Conservation (phyloP, 2,113 vertebrate genomes). For the Pedionomus torquatus region DNA sequence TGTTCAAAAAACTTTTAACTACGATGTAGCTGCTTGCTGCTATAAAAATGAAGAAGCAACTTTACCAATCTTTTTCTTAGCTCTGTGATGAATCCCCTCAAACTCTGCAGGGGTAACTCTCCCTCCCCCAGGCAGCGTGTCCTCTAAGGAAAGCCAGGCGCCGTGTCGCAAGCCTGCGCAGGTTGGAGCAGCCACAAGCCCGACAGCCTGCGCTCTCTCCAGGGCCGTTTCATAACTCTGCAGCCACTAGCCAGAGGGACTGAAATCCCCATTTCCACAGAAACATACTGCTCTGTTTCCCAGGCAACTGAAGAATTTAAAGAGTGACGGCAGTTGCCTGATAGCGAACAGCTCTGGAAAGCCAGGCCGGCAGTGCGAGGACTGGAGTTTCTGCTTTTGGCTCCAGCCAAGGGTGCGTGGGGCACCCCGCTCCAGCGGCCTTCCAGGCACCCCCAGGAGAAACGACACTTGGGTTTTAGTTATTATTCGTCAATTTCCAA, state of each 20-base stretch:
- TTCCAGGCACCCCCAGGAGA: neutral
- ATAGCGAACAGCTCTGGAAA: neutral
- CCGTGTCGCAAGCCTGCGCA: neutral
- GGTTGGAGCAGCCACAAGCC: accelerated
- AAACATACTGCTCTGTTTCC: neutral
- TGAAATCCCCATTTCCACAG: neutral
- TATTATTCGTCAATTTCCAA: neutral
- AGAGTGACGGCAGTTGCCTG: neutral
- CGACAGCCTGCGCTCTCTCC: neutral
- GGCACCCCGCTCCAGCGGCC: neutral
- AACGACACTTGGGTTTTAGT: accelerated
- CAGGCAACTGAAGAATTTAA: neutral
- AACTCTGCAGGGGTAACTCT: neutral
- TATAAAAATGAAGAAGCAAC: neutral
- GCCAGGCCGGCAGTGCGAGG: neutral
- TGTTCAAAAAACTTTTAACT: neutral
- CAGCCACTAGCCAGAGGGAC: neutral
- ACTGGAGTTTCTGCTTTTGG: neutral
- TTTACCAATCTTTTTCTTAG: neutral
- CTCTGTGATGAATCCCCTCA: neutral
- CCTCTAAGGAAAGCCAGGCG: no score
- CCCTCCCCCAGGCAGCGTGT: neutral
- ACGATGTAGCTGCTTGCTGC: neutral
- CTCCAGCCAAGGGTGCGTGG: accelerated
- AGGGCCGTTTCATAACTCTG: neutral